Conservation (phyloP, 1,140 invertebrate species). For the Zaprionus vittiger region DNA sequence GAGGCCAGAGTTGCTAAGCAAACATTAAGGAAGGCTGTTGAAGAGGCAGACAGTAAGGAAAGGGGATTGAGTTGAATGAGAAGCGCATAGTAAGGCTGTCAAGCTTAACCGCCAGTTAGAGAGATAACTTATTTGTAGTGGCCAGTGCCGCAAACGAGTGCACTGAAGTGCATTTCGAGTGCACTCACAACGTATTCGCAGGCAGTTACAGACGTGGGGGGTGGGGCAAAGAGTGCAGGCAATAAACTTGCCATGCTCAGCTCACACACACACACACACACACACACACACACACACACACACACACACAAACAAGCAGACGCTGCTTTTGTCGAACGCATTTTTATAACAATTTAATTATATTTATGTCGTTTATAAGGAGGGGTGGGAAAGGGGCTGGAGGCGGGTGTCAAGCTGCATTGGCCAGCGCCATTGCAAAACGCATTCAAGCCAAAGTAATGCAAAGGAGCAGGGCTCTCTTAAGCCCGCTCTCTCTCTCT, state of each 20-base stretch:
- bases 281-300: background rate
- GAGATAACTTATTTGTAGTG: constrained; percentile 43
- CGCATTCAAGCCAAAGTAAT: constrained; percentile 71
- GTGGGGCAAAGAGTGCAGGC: constrained; percentile 19
- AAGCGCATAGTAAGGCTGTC: constrained; percentile 39
- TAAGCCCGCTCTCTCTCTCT: constrained; percentile 1
- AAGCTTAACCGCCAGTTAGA: constrained; percentile 12
- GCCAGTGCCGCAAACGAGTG: constrained; percentile 21
- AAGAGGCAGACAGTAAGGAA: background rate
- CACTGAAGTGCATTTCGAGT: constrained; percentile 45
- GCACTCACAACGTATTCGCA: constrained; percentile 9
- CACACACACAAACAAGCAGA: background rate
- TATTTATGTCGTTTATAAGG: constrained; percentile 64
- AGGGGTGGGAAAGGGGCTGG: background rate
- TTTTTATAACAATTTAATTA: constrained; percentile 81
- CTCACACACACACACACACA: too few species aligned
- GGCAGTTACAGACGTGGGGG: background rate
- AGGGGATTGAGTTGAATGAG: constrained; percentile 13
- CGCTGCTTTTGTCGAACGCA: constrained; percentile 53
- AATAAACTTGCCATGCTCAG: constrained; percentile 41
- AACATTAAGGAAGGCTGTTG: background rate
- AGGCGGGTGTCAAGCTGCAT: constrained; percentile 4
- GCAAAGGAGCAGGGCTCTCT: constrained; percentile 49
- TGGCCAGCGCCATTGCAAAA: constrained; percentile 45
- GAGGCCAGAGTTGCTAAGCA: background rate